Percentiles rank a stretch among this genome's conserved stretches.
Evolutionary conservation across 2,888 invertebrate species (phyloP).

Genomic region (Gymnoscelis rufifasciata): DNA sequence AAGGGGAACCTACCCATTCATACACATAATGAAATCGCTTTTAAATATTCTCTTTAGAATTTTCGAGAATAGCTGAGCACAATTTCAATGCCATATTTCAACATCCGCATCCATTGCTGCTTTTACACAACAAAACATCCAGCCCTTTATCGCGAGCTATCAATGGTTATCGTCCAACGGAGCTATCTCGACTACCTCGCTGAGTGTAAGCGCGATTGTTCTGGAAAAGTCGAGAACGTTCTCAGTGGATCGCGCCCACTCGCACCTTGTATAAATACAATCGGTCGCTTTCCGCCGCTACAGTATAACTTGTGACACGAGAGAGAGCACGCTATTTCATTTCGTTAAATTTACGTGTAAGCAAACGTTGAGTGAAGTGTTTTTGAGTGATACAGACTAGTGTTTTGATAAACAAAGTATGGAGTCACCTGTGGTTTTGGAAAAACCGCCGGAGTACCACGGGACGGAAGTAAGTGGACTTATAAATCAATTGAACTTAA

Average conservation of each 20-base stretch:
- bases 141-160: not conserved
- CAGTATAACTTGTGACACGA: constrained; percentile 60
- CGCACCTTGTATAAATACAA: constrained; percentile 59
- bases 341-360: constrained; percentile 37
- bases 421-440: constrained; percentile 81
- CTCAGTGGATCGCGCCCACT: constrained; percentile 53
- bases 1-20: too few relatives aligned
- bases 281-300: constrained; percentile 38
- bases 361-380: constrained; percentile 50
- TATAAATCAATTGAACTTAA: not conserved
- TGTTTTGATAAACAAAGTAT: constrained; percentile 57
- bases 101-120: constrained; percentile 8
- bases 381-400: constrained; percentile 61
- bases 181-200: constrained; percentile 7
- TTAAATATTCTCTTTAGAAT: constrained; percentile 11
- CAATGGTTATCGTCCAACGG: constrained; percentile 9
- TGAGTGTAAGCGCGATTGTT: constrained; percentile 27
- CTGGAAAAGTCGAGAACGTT: constrained; percentile 41
- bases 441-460: constrained; percentile 80
- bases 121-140: constrained; percentile 11
- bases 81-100: not conserved
- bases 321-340: constrained; percentile 41
- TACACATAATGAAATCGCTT: not conserved
- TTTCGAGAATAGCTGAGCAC: constrained; percentile 12
- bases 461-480: constrained; percentile 73